A percentile compares a stretch with the other conserved stretches of the same genome.
Conservation (phyloP, 37 sponge, comb jelly and placozoan genomes). For the Tethya wilhelma region DNA sequence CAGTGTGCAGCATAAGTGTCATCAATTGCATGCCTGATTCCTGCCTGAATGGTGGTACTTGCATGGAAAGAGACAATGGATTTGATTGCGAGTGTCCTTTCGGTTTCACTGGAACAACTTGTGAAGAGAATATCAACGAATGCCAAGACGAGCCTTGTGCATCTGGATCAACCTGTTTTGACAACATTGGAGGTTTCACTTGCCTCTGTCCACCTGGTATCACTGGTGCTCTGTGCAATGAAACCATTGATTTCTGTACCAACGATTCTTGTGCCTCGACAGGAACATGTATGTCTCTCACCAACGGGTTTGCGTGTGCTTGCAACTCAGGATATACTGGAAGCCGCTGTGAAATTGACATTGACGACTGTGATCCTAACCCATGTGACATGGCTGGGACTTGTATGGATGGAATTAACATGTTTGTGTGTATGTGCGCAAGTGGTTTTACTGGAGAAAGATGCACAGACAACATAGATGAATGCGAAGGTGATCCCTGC, state of each 20-base stretch:
- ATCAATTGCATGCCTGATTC: slow-evolving; percentile 18
- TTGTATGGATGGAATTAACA: slow-evolving; percentile 11
- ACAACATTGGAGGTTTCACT: not conserved
- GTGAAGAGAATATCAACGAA: slow-evolving; percentile 23
- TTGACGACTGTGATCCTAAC: too few species aligned
- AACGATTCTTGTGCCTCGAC: not conserved
- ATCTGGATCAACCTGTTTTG: slow-evolving; percentile 5
- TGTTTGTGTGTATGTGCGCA: slow-evolving; percentile 20
- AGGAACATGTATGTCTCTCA: not conserved
- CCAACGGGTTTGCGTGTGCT: slow-evolving; percentile 4
- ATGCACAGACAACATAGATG: slow-evolving; percentile 25
- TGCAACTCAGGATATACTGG: slow-evolving; percentile 51
- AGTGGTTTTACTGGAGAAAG: slow-evolving; percentile 22
- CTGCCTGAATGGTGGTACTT: slow-evolving; percentile 18
- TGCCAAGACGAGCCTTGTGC: slow-evolving; percentile 8
- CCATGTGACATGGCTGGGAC: slow-evolving; percentile 9
- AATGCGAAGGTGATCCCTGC: slow-evolving; percentile 10
- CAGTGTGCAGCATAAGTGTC: slow-evolving; percentile 1
- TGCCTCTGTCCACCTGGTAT: slow-evolving; percentile 28
- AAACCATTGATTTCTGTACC: slow-evolving; percentile 22
- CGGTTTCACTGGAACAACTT: slow-evolving; percentile 28
- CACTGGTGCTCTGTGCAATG: slow-evolving; percentile 10
- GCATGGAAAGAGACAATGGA: slow-evolving; percentile 7
- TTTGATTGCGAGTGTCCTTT: slow-evolving; percentile 20
- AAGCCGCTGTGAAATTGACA: slow-evolving; percentile 2